These are phyloP conservation scores for Agriopis leucophaearia DNA, from an alignment of 2,888 invertebrate genomes.

Conservation along the genomic window DNA sequence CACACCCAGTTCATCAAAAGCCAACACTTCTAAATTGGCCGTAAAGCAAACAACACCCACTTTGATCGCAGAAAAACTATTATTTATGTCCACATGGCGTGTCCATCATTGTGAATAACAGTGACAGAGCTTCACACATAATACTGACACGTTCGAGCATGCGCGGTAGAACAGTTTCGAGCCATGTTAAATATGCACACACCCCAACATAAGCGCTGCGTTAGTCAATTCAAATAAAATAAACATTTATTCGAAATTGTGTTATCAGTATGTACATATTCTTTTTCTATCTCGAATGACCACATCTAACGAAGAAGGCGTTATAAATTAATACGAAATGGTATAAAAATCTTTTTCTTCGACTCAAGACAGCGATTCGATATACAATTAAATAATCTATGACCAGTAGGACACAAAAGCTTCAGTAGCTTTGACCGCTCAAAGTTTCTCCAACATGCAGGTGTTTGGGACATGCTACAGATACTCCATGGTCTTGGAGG, in stretches of 20 bases:
- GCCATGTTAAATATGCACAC: not conserved
- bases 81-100: slow-evolving; percentile 66
- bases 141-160: not conserved
- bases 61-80: slow-evolving; percentile 57
- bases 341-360: too few relatives aligned
- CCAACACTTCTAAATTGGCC: slow-evolving; percentile 50
- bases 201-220: not conserved
- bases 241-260: not conserved
- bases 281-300: too few relatives aligned
- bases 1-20: slow-evolving; percentile 51
- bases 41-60: slow-evolving; percentile 56
- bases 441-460: too few relatives aligned
- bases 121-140: slow-evolving; percentile 2
- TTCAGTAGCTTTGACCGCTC: too few relatives aligned
- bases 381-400: too few relatives aligned
- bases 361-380: too few relatives aligned
- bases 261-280: too few relatives aligned
- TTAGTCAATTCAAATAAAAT: not conserved
- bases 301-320: too few relatives aligned
- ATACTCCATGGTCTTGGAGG: too few relatives aligned
- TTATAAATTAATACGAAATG: too few relatives aligned
- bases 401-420: too few relatives aligned
- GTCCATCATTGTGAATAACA: slow-evolving; percentile 65
- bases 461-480: too few relatives aligned
- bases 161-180: not conserved